Evolutionary conservation across 30 jellyfish, hydroid and myxozoan genomes (phyloP), one percentile per base, ranked within the genome.

Genomic region (Sanderia malayensis): DNA sequence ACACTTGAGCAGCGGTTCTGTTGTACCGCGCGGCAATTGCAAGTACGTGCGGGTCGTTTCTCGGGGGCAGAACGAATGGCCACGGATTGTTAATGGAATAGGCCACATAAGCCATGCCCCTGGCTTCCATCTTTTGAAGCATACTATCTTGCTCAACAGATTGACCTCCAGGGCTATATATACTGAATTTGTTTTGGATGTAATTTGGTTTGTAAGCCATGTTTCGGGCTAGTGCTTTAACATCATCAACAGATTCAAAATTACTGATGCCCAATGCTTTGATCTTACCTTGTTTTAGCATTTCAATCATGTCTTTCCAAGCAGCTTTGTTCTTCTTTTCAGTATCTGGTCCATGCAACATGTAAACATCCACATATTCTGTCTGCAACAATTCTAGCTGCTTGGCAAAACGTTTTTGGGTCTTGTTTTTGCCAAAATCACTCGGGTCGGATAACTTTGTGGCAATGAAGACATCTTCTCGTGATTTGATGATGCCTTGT

Each of bases 271-370:
- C 95, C 33, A 83, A 67, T 8, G 80, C 80, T 27, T 46, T 49
- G 44, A 76, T 71, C 49, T 58, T 70, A 19, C 85, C 95, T 64
- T 83, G 86, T 18, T 64, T 64, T 19, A 60, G 79, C 29, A 83
- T 62, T 28, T 73, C 61, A 0, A 27, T 37, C 84, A 83, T 62
- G 0, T 41, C 73, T 31, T 66, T 73, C 95, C 95, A 83, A 9
- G 95, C 75, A 8, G 68, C 88, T 61, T 72, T 22, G 58, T 70
- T 65, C 65, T 63, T 73, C 60, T 67, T 76, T 29, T 18, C 26
- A 0, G 44, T 46, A 32, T 46, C 82, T 10, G 95, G 95, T n/a
- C 82, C 84, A 65, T 83, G 95, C 31, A 83, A 58, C 88, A 83
- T 70, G 61, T 72, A 83, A 6, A 83, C 61, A 28, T 83, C 95